Evolutionary conservation across 2,113 vertebrate genomes (phyloP).

Genomic region (Pipra filicauda): DNA sequence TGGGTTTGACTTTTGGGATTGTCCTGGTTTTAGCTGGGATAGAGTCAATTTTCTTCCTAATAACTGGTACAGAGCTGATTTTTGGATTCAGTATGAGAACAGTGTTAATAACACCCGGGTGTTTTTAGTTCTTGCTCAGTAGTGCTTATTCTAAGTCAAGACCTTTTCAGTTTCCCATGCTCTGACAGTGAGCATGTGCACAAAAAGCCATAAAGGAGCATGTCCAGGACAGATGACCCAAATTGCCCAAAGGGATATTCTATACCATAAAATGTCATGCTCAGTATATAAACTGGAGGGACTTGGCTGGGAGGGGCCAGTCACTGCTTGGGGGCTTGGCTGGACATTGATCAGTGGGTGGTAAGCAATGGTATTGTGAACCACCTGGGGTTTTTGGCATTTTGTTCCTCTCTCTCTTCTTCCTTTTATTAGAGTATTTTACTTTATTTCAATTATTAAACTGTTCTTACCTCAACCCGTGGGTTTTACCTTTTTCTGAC

Average conservation of each 20-base stretch:
- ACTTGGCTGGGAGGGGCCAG: neutral
- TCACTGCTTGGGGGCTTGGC: accelerated
- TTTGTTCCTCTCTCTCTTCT: neutral
- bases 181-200: neutral
- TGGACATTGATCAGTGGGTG: neutral
- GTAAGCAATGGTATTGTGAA: neutral
- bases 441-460: neutral
- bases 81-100: neutral
- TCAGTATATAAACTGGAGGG: accelerated
- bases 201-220: neutral
- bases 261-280: too few species aligned
- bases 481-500: neutral
- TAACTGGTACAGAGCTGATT: neutral
- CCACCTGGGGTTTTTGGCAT: neutral
- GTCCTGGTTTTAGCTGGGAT: neutral
- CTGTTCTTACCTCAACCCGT: neutral
- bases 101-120: neutral
- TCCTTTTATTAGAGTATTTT: neutral
- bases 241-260: neutral
- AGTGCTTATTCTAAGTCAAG: neutral
- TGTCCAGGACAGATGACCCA: neutral
- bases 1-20: neutral
- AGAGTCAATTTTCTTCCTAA: neutral
- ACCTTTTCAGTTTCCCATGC: neutral
- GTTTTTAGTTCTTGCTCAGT: neutral